Evolutionary conservation across 2,113 vertebrate genomes (phyloP).

Genomic region (Esox niger): DNA sequence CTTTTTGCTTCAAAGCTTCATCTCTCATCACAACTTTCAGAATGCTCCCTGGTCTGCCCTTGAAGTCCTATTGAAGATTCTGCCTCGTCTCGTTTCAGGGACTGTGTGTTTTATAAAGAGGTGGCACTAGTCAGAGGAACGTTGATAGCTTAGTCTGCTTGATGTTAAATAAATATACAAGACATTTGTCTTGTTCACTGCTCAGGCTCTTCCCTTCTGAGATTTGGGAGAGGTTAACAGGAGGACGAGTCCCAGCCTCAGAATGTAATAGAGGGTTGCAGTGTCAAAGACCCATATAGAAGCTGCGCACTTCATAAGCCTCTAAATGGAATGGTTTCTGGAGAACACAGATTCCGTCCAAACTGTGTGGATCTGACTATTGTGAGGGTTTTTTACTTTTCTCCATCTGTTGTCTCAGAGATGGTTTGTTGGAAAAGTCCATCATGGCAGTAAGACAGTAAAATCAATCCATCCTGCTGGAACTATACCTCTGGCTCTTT

Average conservation of each 20-base stretch:
- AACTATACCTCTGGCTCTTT: conserved; percentile 2
- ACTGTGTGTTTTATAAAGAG: conserved; percentile 1
- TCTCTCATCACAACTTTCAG: conserved; percentile 22
- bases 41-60: conserved; percentile 5
- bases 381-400: no score
- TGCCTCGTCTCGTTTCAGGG: conserved; percentile 11
- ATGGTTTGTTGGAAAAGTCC: background rate
- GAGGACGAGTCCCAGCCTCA: background rate
- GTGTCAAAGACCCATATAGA: no score
- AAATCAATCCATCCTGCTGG: background rate
- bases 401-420: background rate
- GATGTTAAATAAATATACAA: conserved; percentile 14
- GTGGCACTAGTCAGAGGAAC: conserved; percentile 3
- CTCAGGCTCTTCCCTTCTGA: background rate
- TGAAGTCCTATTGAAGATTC: conserved; percentile 50
- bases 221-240: background rate
- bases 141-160: conserved; percentile 21
- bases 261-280: background rate
- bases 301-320: no score
- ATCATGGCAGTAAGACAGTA: background rate
- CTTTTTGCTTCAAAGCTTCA: conserved; percentile 56
- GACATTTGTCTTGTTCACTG: conserved; percentile 23
- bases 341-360: background rate
- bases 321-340: background rate
- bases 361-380: background rate